Conservation (phyloP, 2,797 vertebrate genomes). For the Botia kubotai region DNA sequence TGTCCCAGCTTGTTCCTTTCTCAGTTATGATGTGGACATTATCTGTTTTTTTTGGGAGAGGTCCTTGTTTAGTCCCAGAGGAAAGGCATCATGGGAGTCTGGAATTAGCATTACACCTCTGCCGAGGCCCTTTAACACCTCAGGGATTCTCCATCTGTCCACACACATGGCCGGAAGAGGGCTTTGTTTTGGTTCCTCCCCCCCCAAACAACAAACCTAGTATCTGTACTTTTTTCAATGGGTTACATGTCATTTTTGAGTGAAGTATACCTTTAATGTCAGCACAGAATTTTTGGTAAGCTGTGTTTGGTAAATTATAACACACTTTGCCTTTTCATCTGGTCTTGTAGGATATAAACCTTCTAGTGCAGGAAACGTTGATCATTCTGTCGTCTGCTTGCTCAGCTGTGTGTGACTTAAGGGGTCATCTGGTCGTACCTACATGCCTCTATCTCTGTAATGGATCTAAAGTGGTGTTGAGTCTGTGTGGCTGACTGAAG, state of each 20-base stretch:
- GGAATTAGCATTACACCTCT: slow-evolving; percentile 67
- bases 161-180: slow-evolving; percentile 47
- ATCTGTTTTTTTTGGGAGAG: background rate
- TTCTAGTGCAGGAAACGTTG: background rate
- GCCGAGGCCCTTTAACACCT: slow-evolving; percentile 51
- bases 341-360: no score
- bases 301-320: no score
- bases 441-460: slow-evolving; percentile 34
- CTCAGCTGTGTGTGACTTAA: slow-evolving; percentile 1
- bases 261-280: no score
- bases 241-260: background rate
- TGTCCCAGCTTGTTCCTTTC: background rate
- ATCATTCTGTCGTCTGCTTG: background rate
- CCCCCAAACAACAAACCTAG: slow-evolving; percentile 62
- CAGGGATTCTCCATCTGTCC: slow-evolving; percentile 57
- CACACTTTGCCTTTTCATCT: no score
- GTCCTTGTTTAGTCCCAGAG: background rate
- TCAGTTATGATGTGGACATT: background rate
- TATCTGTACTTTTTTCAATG: slow-evolving; percentile 51
- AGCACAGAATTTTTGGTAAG: no score
- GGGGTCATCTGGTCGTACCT: slow-evolving; percentile 32
- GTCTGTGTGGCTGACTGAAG: slow-evolving; percentile 16
- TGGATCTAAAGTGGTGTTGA: slow-evolving; percentile 42
- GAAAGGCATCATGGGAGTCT: slow-evolving; percentile 47
- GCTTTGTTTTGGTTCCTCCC: slow-evolving; percentile 63